Percentiles rank a stretch among this genome's conserved stretches.
Conservation (phyloP, 1,140 invertebrate genomes). For the Amphibalanus amphitrite region DNA sequence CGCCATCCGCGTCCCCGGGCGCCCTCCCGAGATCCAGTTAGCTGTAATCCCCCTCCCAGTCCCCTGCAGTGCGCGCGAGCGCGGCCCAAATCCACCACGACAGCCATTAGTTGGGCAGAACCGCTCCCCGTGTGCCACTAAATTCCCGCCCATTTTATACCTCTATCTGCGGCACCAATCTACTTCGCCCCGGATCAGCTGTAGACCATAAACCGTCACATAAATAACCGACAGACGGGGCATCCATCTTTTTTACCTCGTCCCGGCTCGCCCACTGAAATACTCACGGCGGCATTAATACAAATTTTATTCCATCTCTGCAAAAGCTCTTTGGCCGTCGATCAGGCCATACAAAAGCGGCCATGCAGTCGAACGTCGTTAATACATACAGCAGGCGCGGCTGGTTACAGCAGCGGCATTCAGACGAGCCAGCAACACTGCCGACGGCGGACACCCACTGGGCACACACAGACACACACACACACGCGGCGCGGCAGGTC, state of each 20-base stretch:
- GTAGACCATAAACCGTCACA: neutral
- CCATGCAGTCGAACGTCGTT: neutral
- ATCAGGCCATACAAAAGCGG: neutral
- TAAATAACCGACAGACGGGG: neutral
- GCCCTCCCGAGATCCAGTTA: too few relatives aligned
- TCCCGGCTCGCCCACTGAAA: neutral
- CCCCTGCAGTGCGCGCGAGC: too few relatives aligned
- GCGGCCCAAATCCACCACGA: neutral
- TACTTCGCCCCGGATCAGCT: neutral
- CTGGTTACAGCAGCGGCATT: neutral
- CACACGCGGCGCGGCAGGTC: too few relatives aligned
- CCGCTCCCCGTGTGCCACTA: neutral
- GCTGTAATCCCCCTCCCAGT: too few relatives aligned
- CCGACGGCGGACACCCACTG: too few relatives aligned
- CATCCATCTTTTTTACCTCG: neutral
- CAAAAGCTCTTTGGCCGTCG: neutral
- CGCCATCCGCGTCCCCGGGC: too few relatives aligned
- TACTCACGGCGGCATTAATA: neutral
- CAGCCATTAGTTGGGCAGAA: neutral
- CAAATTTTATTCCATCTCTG: constrained; percentile 2
- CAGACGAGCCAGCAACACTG: too few relatives aligned
- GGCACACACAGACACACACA: too few relatives aligned
- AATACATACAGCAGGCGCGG: neutral
- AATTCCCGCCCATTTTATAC: neutral
- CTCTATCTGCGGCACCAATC: neutral